Evolutionary conservation across 2,113 vertebrate species (phyloP), one percentile per base, ranked within the genome.

Genomic region (Pterophyllum scalare): DNA sequence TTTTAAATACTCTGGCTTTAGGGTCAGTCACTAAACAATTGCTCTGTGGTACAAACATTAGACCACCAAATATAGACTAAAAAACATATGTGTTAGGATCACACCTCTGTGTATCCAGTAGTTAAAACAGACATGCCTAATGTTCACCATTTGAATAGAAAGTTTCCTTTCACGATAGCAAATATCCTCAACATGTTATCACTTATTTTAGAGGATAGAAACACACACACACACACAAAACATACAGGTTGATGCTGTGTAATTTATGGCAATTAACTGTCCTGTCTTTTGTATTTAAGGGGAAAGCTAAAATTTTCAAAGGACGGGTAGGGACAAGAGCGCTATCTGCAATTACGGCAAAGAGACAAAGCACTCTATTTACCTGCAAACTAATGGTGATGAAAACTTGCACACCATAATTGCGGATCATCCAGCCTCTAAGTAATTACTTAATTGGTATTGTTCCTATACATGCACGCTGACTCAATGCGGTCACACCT

Each of bases 391-490:
- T 83, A 90, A 86, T 88, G 28, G 59, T 81, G 84, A 91, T 90
- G 85, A 86, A 91, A 93, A 90, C 88, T 83, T 85, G 79, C 79
- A 88, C 59, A 80, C 88, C 67, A 28, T 89, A 93, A 91, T 94
- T 91, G 81, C 83, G 61, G 78, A 81, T 89, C 85, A 91, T 87
- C 85, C 85, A 80, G 70, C 75, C 85, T 87, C 77, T 59, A 80
- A 90, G 85, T 94, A 93, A 95, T 93, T 87, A 90, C 92, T 89
- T 93, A 92, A 92, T 94, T 94, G 79, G 59, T 81, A 85, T 87
- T 88, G 80, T 91, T 88, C 85, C 74, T 85, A 58, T 83, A 74
- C 40, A 59, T 33, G 31, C 70, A 79, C 35, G 22, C 59, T 61
- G 64, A 85, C 65, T 75, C 77, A 40, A 20, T 67, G 82, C 80